phyloP scores from a whole-genome alignment of 2,797 vertebrate genomes.

The Prionace glauca region DNA sequence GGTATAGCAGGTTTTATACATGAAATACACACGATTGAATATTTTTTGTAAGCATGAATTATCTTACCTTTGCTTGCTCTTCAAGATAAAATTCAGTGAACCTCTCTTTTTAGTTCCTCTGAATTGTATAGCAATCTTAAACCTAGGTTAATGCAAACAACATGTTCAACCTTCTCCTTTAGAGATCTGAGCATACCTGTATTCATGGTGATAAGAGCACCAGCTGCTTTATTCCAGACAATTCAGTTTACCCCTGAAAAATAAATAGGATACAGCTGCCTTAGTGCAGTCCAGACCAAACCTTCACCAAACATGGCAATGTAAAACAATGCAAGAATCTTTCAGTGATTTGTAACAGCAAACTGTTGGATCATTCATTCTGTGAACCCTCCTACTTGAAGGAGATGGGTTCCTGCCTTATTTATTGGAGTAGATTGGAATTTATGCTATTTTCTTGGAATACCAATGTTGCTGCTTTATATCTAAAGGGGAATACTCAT shows the following conservation, averaged over 20 bases:
- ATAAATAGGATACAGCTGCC: constrained; percentile 37
- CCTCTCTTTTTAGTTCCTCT: background rate
- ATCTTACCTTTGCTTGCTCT: background rate
- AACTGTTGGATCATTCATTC: constrained; percentile 14
- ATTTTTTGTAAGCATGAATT: background rate
- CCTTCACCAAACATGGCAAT: constrained; percentile 31
- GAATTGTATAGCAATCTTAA: background rate
- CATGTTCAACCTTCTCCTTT: background rate
- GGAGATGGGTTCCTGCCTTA: background rate
- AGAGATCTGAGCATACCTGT: constrained; percentile 70
- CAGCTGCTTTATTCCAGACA: constrained; percentile 61
- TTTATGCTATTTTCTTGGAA: background rate
- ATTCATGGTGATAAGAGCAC: constrained; percentile 77
- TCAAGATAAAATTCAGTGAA: background rate
- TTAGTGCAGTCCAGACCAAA: constrained; percentile 15
- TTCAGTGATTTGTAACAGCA: background rate
- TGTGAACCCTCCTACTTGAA: constrained; percentile 3
- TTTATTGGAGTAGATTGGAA: background rate
- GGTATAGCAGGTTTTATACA: background rate
- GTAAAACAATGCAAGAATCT: constrained; percentile 29
- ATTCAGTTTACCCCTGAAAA: constrained; percentile 67
- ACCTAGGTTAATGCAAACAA: background rate
- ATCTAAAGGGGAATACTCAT: background rate
- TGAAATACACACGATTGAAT: too few species aligned
- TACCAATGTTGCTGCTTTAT: constrained; percentile 4